These are phyloP conservation scores for Leptobrachium ailaonicum DNA, from an alignment of 2,113 vertebrate species.

Conservation along the genomic window DNA sequence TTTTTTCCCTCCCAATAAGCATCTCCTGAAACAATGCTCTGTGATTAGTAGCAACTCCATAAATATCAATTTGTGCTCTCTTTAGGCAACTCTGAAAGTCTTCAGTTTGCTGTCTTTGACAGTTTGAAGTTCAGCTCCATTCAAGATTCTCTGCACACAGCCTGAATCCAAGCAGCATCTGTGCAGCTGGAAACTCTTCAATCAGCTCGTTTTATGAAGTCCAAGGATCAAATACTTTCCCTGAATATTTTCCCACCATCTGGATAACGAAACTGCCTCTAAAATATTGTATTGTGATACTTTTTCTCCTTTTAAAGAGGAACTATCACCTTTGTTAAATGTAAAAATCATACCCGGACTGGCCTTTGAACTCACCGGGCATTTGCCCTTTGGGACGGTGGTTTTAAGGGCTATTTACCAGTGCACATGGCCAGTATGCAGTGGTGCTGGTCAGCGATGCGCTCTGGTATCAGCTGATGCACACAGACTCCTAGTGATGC, in stretches of 20 bases:
- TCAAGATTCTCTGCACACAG: not conserved
- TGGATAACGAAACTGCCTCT: slow-evolving; percentile 35
- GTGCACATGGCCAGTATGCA: no score
- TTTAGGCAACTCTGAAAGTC: slow-evolving; percentile 55
- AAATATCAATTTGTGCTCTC: slow-evolving; percentile 50
- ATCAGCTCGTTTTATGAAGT: slow-evolving; percentile 33
- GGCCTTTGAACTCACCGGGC: no score
- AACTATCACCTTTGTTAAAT: not conserved
- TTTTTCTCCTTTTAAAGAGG: not conserved
- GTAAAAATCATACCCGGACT: no score
- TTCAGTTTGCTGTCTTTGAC: slow-evolving; percentile 55
- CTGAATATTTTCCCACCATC: slow-evolving; percentile 31
- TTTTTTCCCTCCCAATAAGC: slow-evolving; percentile 38
- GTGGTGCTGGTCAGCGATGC: no score
- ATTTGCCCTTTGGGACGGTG: no score
- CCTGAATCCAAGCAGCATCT: slow-evolving; percentile 44
- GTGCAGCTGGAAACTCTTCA: slow-evolving; percentile 45
- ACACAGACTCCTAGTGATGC: no score
- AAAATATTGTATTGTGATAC: slow-evolving; percentile 4
- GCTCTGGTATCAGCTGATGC: no score
- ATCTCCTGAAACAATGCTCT: slow-evolving; percentile 38
- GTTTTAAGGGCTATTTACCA: no score
- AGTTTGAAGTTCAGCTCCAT: slow-evolving; percentile 46
- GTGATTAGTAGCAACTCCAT: slow-evolving; percentile 44
- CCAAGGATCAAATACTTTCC: slow-evolving; percentile 30